Base-by-base conservation (phyloP, 2,888 invertebrate genomes). In the Clitarchus hookeri region DNA sequence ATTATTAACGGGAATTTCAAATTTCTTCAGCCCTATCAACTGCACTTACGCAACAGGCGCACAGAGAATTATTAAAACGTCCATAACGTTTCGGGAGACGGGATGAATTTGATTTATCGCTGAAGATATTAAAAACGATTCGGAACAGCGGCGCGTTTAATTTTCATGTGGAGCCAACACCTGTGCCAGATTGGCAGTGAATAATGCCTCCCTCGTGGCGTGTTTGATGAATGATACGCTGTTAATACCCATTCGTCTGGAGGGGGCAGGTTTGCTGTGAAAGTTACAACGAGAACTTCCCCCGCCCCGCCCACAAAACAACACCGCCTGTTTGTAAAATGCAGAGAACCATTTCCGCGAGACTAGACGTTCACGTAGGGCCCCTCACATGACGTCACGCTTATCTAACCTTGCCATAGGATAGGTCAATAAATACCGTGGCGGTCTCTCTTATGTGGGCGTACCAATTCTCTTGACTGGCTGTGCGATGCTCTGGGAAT, bases 181-280 rank as follows among this genome's bases (percentile, higher is more conserved):
- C 65, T 65, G 65, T 12, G 65, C 65, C 65, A 65, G 65, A 65
- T 65, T 65, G 65, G 65, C 65, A 65, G 65, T 65, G 65, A 65
- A 23, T 65, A 65, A 65, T 65, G 65, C 65, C 65, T n/a, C 65
- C 65, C 65, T 23, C 65, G 65, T n/a, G 65, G 65, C 65, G 65
- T 65, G 65, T 65, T 65, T 65, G 65, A 65, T 65, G 65, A 65
- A 65, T 65, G 65, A 65, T 65, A n/a, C 23, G 65, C n/a, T 65
- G 65, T 65, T n/a, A 65, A 65, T 65, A 65, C n/a, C 19, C 8
- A 65, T 65, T 65, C 65, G 19, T 65, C 65, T 48, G 48, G n/a
- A 65, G 65, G 65, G 65, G 65, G 65, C 65, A n/a, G 65, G 65
- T 65, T 19, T 65, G 65, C n/a, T 23, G 65, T 23, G 12, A 6